Base-by-base conservation (phyloP, 2,113 vertebrate genomes). In the Syrrhaptes paradoxus region DNA sequence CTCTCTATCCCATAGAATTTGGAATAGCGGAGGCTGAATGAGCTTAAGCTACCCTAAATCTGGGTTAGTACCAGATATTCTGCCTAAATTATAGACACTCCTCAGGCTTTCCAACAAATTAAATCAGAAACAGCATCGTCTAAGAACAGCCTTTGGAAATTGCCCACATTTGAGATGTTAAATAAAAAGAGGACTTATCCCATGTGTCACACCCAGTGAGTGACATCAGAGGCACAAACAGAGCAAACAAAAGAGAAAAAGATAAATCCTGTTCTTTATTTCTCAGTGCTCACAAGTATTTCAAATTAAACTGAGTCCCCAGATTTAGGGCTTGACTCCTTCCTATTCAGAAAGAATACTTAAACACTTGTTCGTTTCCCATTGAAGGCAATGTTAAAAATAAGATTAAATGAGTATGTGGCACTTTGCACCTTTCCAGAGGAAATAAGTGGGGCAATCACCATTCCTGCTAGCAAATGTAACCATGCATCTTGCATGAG, bases 401-500 rank as follows among this genome's bases (percentile, higher is more conserved):
- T 74, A 80, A 81, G 61, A 88, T 62, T 71, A 78, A 91, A 78
- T 78, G 59, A 41, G 18, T 77, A 36, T 36, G 57, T 70, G 46
- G 59, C 19, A 34, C 51, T 86, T 90, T 88, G 51, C 57, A 5
- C 49, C 41, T 87, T 85, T 89, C 73, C 68, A 61, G 77, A 81
- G 90, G 55, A 89, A 91, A 57, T 87, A 95, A 92, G 32, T 71
- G 66, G 78, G 51, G 41, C 85, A 85, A 82, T 72, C 62, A 67
- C 11, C 61, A 38, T 13, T 63, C 34, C 74, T 71, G 51, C 14
- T 71, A 46, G 6, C 13, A 84, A 91, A 93, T 1, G 1, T 82
- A 82, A 31, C 90, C 68, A 58, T 78, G 29, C 57, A 85, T 82
- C 70, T 85, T 81, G 62, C 7, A 81, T 71, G 61, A 96, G 45